Evolutionary conservation across 2,888 invertebrate genomes (phyloP).

Genomic region (Choreutis nemorana): DNA sequence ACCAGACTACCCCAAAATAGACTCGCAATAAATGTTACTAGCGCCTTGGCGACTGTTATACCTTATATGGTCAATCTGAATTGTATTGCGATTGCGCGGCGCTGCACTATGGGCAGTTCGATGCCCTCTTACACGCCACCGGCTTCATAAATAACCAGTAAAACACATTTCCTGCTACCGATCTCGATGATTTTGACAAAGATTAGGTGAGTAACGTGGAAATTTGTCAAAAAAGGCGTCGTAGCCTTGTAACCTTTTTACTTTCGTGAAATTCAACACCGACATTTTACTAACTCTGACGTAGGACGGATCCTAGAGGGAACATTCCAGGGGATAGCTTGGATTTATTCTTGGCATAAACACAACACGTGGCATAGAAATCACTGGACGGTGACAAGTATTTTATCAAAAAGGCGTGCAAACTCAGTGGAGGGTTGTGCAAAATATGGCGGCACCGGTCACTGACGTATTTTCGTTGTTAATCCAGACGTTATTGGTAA

Average conservation of each 20-base stretch:
- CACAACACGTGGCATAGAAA: conserved; percentile 61
- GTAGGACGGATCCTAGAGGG: neutral
- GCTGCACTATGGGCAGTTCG: conserved; percentile 48
- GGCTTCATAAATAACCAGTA: conserved; percentile 26
- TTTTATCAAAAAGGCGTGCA: conserved; percentile 58
- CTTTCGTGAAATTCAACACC: conserved; percentile 63
- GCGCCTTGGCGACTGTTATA: conserved; percentile 33
- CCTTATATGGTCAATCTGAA: conserved; percentile 59
- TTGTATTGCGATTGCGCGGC: conserved; percentile 55
- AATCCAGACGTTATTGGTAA: conserved; percentile 27
- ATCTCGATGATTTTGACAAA: too few relatives aligned
- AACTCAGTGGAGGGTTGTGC: conserved; percentile 52
- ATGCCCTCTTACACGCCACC: conserved; percentile 36
- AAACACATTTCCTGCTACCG: too few relatives aligned
- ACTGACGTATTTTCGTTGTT: conserved; percentile 30
- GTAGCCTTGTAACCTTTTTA: conserved; percentile 44
- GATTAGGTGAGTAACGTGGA: neutral
- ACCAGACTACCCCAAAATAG: conserved; percentile 12
- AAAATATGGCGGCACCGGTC: conserved; percentile 66
- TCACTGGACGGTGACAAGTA: conserved; percentile 60
- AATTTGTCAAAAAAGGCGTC: conserved; percentile 59
- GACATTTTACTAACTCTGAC: conserved; percentile 18
- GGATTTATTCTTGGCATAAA: conserved; percentile 21
- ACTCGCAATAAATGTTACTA: conserved; percentile 38
- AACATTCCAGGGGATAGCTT: conserved; percentile 14